phyloP scores from a whole-genome alignment of 2,113 vertebrate species.

The Thalassarche chlororhynchos region DNA sequence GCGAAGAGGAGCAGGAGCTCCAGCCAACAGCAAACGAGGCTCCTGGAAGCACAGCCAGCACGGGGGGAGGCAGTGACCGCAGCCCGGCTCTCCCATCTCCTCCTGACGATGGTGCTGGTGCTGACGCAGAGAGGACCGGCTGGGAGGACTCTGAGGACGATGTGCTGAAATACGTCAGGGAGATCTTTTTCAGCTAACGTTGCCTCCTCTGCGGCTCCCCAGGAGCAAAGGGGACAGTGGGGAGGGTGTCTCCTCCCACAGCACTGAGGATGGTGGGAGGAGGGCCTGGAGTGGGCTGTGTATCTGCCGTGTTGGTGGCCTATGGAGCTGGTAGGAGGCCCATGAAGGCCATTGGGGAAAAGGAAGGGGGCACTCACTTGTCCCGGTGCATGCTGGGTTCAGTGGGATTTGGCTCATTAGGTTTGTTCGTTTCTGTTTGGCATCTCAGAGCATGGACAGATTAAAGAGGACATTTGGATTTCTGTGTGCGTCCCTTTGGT shows the following conservation, averaged over 20 bases:
- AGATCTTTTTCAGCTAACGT: slow-evolving; percentile 78
- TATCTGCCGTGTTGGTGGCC: neutral
- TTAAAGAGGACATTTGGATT: neutral
- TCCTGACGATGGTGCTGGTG: neutral
- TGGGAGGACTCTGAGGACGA: slow-evolving; percentile 33
- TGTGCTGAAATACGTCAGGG: slow-evolving; percentile 72
- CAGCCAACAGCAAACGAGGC: rapidly evolving
- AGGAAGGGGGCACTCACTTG: neutral
- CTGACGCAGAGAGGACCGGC: neutral
- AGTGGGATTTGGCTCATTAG: neutral
- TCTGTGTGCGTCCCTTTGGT: neutral
- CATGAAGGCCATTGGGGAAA: neutral
- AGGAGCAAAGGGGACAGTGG: neutral
- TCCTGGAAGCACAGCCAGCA: neutral
- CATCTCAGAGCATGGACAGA: neutral
- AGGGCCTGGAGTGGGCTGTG: neutral
- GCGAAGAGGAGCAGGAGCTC: neutral
- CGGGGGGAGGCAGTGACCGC: rapidly evolving
- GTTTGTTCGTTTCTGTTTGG: neutral
- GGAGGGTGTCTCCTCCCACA: neutral
- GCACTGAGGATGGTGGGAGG: neutral
- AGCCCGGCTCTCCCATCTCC: neutral
- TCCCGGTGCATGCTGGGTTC: neutral
- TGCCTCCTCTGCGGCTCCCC: neutral
- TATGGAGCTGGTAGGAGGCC: neutral